Base-by-base conservation (phyloP, 1,140 invertebrate species). In the Metaphire vulgaris region DNA sequence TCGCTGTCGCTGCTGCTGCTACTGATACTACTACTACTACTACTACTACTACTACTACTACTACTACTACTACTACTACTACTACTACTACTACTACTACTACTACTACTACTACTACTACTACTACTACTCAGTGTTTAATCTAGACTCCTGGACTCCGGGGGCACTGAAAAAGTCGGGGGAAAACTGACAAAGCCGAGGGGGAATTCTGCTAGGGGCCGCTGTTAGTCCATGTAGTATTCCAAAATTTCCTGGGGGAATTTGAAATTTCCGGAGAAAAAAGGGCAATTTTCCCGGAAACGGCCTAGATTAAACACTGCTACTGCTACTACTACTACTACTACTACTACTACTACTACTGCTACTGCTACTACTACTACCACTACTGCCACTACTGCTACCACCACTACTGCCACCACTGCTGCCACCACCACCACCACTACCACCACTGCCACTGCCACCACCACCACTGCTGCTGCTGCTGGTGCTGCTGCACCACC, bases 1-100 rank as follows among this genome's bases (percentile, higher is more conserved):
- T 65, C n/a, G n/a, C 64, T 65, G n/a, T n/a, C n/a, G n/a, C 64
- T 65, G n/a, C 64, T n/a, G n/a, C n/a, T n/a, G n/a, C n/a, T n/a
- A n/a, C n/a, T n/a, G n/a, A n/a, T n/a, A n/a, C n/a, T n/a, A 65
- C 64, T 65, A 65, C 64, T 65, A 65, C 64, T 65, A 65, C 64
- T 65, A 65, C 64, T 65, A 65, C 64, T 65, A 65, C 64, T 65
- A 65, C 64, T 65, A 65, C 64, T 65, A 65, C 64, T 65, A 65
- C 64, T 65, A 65, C 64, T 65, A 65, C 64, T 65, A 65, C 64
- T 65, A 65, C 64, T 65, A 65, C 64, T 65, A 65, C 64, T 65
- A 65, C 64, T 65, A 65, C 64, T 65, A 65, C 64, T 65, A 65
- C 64, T 65, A 65, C 64, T 65, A 65, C 64, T 65, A 65, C 64